Conservation (phyloP, 2,888 invertebrate genomes). For the Eupeodes luniger region DNA sequence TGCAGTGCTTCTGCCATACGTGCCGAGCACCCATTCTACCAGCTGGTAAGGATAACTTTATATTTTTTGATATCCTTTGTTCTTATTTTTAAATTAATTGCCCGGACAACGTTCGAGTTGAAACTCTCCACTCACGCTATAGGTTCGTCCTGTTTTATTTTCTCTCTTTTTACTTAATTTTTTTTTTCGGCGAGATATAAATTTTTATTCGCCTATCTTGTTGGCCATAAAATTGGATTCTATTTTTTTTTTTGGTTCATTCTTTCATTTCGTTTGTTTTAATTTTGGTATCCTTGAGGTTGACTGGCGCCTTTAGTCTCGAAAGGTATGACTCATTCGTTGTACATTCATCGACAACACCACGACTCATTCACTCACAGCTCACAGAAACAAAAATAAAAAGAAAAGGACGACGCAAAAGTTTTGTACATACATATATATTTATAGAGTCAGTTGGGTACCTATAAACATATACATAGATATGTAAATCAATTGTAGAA, state of each 20-base stretch:
- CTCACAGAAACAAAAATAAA: background rate
- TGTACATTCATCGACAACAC: slow-evolving; percentile 39
- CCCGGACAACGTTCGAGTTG: slow-evolving; percentile 63
- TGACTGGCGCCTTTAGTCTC: slow-evolving; percentile 67
- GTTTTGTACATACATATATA: background rate
- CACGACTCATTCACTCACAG: background rate
- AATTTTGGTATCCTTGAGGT: slow-evolving; percentile 64
- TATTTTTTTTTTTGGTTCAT: slow-evolving; percentile 26
- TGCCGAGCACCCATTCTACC: slow-evolving; percentile 93
- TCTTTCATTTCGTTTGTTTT: slow-evolving; percentile 18
- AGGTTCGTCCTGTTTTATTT: background rate
- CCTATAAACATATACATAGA: background rate
- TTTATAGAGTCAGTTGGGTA: too few species aligned
- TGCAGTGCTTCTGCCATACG: slow-evolving; percentile 97
- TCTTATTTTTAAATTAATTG: slow-evolving; percentile 64
- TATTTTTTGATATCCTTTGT: slow-evolving; percentile 36
- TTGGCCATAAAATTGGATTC: slow-evolving; percentile 47
- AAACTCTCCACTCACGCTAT: slow-evolving; percentile 72
- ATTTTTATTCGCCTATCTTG: slow-evolving; percentile 33
- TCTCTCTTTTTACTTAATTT: background rate
- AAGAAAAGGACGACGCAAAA: slow-evolving; percentile 37
- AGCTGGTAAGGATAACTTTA: slow-evolving; percentile 87
- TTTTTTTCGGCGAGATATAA: background rate
- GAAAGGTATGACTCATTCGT: slow-evolving; percentile 69
- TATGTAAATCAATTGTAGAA: slow-evolving; percentile 51